Evolutionary conservation across 2,113 vertebrate genomes (phyloP).

Genomic region (Psilopsiagon aurifrons): DNA sequence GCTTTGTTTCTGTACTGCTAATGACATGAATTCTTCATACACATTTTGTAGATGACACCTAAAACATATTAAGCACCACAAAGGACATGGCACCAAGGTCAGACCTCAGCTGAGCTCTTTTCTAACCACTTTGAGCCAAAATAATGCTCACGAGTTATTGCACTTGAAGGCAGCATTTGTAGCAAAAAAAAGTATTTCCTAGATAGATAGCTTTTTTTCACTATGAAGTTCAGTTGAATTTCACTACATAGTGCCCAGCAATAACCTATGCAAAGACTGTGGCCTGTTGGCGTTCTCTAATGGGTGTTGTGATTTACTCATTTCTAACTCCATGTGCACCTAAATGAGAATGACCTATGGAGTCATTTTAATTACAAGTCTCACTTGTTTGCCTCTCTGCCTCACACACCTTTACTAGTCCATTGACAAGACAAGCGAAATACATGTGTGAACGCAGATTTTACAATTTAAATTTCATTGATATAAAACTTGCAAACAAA

Average conservation of each 20-base stretch:
- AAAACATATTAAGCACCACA: neutral
- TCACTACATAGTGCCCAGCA: neutral
- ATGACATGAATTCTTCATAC: neutral
- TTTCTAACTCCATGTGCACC: neutral
- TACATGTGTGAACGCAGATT: neutral
- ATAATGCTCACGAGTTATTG: neutral
- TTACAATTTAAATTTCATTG: neutral
- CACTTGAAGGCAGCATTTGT: neutral
- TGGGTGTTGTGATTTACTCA: constrained; percentile 25
- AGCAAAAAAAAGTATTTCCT: neutral
- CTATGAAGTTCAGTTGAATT: neutral
- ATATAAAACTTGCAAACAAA: neutral
- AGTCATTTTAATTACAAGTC: constrained; percentile 61
- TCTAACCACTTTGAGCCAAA: neutral
- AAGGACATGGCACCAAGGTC: neutral
- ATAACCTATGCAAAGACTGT: neutral
- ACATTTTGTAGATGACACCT: neutral
- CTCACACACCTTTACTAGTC: neutral
- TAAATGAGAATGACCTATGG: constrained; percentile 42
- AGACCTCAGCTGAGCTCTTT: neutral
- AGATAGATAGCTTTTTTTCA: neutral
- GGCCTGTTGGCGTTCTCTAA: neutral
- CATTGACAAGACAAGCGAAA: neutral
- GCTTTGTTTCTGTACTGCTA: neutral
- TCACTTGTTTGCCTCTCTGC: neutral